Percentiles rank a stretch among this genome's conserved stretches.
Evolutionary conservation across 1,140 invertebrate genomes (phyloP).

Genomic region (Kradibia gibbosae): DNA sequence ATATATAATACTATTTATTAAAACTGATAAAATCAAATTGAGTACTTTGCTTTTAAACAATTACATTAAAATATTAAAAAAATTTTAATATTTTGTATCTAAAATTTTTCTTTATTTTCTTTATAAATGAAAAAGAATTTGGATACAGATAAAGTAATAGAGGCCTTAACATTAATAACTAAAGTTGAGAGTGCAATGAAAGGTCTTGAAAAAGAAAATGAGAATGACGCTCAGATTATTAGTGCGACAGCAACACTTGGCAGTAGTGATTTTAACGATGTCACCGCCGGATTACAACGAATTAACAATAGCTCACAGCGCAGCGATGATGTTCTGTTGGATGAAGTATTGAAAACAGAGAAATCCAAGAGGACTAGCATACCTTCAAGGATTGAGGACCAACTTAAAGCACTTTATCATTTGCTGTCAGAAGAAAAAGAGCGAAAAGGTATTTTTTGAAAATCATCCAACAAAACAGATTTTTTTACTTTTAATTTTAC

Average conservation of each 20-base stretch:
- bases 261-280: background rate
- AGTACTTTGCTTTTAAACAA: background rate
- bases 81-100: background rate
- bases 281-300: background rate
- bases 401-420: constrained; percentile 50
- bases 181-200: constrained; percentile 54
- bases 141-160: constrained; percentile 51
- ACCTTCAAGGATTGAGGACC: constrained; percentile 52
- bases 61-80: background rate
- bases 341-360: constrained; percentile 53
- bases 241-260: background rate
- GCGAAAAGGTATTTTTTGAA: constrained; percentile 4
- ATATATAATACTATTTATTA: too few relatives aligned
- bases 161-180: constrained; percentile 53
- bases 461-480: too few relatives aligned
- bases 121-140: constrained; percentile 33
- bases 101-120: background rate
- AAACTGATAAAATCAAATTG: too few relatives aligned
- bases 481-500: too few relatives aligned
- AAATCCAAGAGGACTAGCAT: constrained; percentile 53
- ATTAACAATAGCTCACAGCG: background rate
- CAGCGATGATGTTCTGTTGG: constrained; percentile 43
- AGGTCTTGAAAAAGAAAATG: constrained; percentile 37
- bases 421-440: constrained; percentile 53
- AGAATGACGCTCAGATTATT: background rate